Base-by-base conservation (phyloP, 1,140 invertebrate species). In the Tetragnatha versicolor region DNA sequence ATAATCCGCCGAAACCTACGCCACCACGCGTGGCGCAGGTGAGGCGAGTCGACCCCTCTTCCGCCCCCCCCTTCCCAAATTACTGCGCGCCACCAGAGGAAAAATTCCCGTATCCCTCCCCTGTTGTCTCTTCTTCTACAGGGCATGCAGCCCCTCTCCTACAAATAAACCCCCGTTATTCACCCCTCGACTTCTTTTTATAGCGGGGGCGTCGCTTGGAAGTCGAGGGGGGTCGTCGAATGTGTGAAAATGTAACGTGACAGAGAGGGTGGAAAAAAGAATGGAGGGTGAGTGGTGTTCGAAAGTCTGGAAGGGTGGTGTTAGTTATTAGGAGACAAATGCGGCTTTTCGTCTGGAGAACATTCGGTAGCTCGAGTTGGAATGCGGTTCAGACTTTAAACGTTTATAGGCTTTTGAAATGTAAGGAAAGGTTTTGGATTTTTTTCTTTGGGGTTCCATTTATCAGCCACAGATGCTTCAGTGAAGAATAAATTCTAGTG, bases 1-100 rank as follows among this genome's bases (percentile, higher is more conserved):
- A 70, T 70, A 70, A 70, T 53, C 68, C 49, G 49, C 68, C 68
- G 55, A 53, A 53, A 53, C 55, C 68, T 70, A 70, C 37, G 49
- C 68, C 68, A n/a, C n/a, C n/a, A 31, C 68, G 68, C 68, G 68
- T 70, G 68, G 68, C 31, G 68, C 68, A 70, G 68, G 68, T 70
- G 68, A 70, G 39, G 68, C 29, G 17, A 49, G 39, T 22, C 47
- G 27, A n/a, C 45, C 68, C 68, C 49, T 35, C 31, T n/a, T 73
- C 53, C 53, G 53, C 51, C 53, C 12, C 17, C 49, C 49, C 35
- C 29, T 3, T 51, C 65, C 45, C 69, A 45, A 70, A 70, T 60
- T 73, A 55, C 69, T 31, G 45, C 20, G 37, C 37, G 31, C 69
- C 37, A n/a, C n/a, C n/a, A n/a, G n/a, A n/a, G n/a, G 22, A 45